Evolutionary conservation across 2,797 vertebrate genomes (phyloP), one percentile per base, ranked within the genome.

Genomic region (Acropternis orthonyx): DNA sequence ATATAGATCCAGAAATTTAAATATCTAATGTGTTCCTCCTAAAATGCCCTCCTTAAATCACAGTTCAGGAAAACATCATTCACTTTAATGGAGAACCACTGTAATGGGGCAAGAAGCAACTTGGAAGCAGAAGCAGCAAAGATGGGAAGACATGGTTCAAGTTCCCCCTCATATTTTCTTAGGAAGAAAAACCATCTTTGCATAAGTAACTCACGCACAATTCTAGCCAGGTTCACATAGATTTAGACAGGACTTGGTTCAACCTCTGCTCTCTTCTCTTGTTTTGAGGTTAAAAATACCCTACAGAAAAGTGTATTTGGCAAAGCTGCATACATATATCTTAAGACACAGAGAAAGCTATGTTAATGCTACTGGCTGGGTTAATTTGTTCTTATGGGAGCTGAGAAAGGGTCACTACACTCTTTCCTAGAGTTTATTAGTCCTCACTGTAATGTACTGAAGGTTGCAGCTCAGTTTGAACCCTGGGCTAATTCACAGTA

Each of bases 21-120:
- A 92, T 62, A 95, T 34, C 44, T 71, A 51, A 54, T 86, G 67
- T 37, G 3, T 84, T 88, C 46, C 74, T 92, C 81, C 6, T 92
- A 91, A 84, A 95, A 95, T 77, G 34, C 71, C 71, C 77, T 96
- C 63, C 55, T 92, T 86, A 94, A 95, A 79, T 94, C 89, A 73
- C 85, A 67, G 32, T 88, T 91, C 95, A 96, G 96, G 95, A 96
- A 97, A 93, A 92, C 95, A 96, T 96, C 73, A 84, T 81, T 96
- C 85, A 91, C 82, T 76, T 92, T 96, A 95, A 96, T 95, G 91
- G 76, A 96, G 79, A 96, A 63, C 48, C 74, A 95, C 87, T 95
- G 92, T 81, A 96, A 96, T 95, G 94, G 44, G 92, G 91, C 94
- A 96, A 93, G 93, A 92, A 97, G 71, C 88, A 94, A 90, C 88